Base-by-base conservation (phyloP, 2,113 vertebrate species). In the Melanerpes aurifrons region DNA sequence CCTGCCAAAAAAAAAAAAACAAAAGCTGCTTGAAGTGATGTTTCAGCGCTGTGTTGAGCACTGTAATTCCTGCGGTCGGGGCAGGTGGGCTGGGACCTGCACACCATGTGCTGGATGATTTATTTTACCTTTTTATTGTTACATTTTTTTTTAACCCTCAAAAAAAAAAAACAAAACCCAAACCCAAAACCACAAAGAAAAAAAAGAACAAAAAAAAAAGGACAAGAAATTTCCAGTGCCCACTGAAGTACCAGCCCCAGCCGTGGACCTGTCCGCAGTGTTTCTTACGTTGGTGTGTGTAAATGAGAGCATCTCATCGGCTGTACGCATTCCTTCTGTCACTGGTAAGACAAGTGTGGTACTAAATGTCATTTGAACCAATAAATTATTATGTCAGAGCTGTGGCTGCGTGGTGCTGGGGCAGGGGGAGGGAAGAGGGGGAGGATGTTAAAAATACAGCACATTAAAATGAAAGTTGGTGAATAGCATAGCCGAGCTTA, bases 301-400 rank as follows among this genome's bases (percentile, higher is more conserved):
- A 96, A 89, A 58, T 66, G 78, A 89, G 81, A 80, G 89, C 87
- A 89, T 93, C 87, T 84, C 83, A 85, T 90, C 59, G n/a, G 87
- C 87, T 92, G 96, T 95, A 81, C 56, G 92, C 92, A 84, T 97
- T 93, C 62, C 82, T 96, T 94, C 95, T 94, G 94, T 97, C 89
- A 88, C 95, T 95, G 94, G 86, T 97, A 94, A 95, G 73, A 89
- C 84, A 95, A 90, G 64, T 79, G 92, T 97, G 96, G 75, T 97
- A 97, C 96, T 97, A 96, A 97, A 96, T 96, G 90, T 96, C 92
- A 95, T 94, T 94, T 0, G 18, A 94, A 93, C 89, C 94, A 97
- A 97, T 97, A 97, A 97, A 97, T 97, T 93, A 96, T 97, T 87
- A 96, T 95, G 85, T 96, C 93, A 48, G 80, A 88, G 53, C 62